These are phyloP conservation scores for Zonitis immaculata DNA, from an alignment of 2,888 invertebrate species.

Conservation along the genomic window DNA sequence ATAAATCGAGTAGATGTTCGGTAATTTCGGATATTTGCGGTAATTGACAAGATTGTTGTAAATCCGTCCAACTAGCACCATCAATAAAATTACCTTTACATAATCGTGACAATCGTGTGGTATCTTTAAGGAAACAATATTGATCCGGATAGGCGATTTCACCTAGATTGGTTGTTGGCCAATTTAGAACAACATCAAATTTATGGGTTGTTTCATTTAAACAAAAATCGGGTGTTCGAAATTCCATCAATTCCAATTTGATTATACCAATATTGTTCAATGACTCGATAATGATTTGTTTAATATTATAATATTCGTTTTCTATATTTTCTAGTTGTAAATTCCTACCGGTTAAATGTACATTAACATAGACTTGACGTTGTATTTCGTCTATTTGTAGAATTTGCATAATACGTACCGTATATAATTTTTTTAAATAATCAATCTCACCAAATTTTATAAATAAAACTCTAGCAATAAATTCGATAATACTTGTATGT, in stretches of 20 bases:
- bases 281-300: not conserved
- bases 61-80: constrained; percentile 52
- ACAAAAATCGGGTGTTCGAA: constrained; percentile 8
- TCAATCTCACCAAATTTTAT: constrained; percentile 3
- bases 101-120: constrained; percentile 52
- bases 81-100: constrained; percentile 54
- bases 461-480: constrained; percentile 17
- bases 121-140: constrained; percentile 34
- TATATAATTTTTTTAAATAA: constrained; percentile 5
- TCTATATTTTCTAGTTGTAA: not conserved
- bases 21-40: not conserved
- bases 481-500: constrained; percentile 15
- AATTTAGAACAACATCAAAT: constrained; percentile 1
- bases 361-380: constrained; percentile 24
- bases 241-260: constrained; percentile 6
- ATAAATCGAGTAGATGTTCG: not conserved
- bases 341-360: constrained; percentile 22
- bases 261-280: not conserved
- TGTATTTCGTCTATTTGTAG: constrained; percentile 22
- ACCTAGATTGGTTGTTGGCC: constrained; percentile 7
- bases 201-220: not conserved
- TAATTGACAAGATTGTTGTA: not conserved
- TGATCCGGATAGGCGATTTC: not conserved
- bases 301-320: not conserved
- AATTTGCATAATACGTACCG: constrained; percentile 29